Conservation (phyloP, 2,888 invertebrate species). For the Axea sp. region DNA sequence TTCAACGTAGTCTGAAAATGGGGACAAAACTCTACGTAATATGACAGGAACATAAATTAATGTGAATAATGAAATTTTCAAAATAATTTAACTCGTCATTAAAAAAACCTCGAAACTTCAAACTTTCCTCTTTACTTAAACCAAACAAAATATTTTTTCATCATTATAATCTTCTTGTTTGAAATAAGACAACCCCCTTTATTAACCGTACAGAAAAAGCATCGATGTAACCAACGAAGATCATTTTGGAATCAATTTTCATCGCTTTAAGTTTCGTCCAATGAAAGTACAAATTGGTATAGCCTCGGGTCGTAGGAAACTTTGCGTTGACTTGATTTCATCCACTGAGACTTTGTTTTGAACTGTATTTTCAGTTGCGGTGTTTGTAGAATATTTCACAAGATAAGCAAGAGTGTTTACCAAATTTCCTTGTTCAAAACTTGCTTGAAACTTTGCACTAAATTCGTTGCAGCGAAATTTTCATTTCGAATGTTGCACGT, state of each 20-base stretch:
- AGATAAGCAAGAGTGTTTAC: constrained; percentile 56
- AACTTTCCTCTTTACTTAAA: too few species aligned
- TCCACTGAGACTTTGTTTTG: constrained; percentile 52
- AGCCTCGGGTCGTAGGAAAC: constrained; percentile 44
- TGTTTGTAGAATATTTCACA: constrained; percentile 45
- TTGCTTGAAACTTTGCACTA: constrained; percentile 35
- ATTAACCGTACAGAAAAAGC: too few species aligned
- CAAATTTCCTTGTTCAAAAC: constrained; percentile 49
- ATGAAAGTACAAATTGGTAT: constrained; percentile 45
- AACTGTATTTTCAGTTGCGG: constrained; percentile 55
- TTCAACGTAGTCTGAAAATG: too few species aligned
- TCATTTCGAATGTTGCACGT: constrained; percentile 24
- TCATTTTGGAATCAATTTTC: constrained; percentile 52
- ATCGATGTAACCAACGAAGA: constrained; percentile 18
- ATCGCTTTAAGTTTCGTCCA: constrained; percentile 34
- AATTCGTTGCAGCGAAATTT: constrained; percentile 31
- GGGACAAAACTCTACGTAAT: too few species aligned
- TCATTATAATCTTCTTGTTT: neutral
- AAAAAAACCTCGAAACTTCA: too few species aligned
- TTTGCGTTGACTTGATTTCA: constrained; percentile 48
- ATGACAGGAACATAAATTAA: too few species aligned
- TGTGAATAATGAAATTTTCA: too few species aligned
- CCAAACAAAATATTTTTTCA: too few species aligned
- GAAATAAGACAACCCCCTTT: neutral
- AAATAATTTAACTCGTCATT: too few species aligned